phyloP scores from a whole-genome alignment of 2,797 vertebrate genomes.

The Chelon labrosus region DNA sequence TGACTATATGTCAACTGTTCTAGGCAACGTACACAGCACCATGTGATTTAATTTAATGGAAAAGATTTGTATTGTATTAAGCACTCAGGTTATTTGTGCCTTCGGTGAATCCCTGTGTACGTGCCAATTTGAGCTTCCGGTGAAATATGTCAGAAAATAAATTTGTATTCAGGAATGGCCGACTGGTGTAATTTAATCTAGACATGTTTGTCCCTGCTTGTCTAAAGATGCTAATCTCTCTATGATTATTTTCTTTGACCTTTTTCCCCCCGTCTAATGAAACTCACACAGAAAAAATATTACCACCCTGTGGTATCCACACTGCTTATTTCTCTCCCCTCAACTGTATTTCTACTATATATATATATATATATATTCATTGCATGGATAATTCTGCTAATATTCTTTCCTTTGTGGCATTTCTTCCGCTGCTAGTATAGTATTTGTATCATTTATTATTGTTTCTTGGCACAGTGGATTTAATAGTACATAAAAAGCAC shows the following conservation, averaged over 20 bases:
- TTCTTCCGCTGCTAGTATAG: no score
- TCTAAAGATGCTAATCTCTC: neutral
- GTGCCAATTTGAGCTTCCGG: neutral
- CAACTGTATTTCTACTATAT: no score
- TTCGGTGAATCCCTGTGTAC: neutral
- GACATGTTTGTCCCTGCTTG: neutral
- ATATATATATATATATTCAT: no score
- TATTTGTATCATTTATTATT: no score
- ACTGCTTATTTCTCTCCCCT: no score
- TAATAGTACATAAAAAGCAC: no score
- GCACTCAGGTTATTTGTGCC: neutral
- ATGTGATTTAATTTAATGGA: neutral
- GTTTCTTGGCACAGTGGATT: no score
- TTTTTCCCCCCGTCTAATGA: neutral
- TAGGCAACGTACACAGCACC: no score
- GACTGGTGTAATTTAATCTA: conserved; percentile 8
- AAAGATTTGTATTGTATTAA: neutral
- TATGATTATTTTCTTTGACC: neutral
- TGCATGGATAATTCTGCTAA: no score
- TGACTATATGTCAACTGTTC: no score
- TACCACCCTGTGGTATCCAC: no score
- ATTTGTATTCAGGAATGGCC: neutral
- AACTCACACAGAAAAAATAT: neutral
- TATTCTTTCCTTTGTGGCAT: no score
- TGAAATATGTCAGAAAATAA: neutral